Percentiles rank a stretch among this genome's conserved stretches.
phyloP scores from a whole-genome alignment of 2,888 invertebrate species.

The Cartodere bifasciata region DNA sequence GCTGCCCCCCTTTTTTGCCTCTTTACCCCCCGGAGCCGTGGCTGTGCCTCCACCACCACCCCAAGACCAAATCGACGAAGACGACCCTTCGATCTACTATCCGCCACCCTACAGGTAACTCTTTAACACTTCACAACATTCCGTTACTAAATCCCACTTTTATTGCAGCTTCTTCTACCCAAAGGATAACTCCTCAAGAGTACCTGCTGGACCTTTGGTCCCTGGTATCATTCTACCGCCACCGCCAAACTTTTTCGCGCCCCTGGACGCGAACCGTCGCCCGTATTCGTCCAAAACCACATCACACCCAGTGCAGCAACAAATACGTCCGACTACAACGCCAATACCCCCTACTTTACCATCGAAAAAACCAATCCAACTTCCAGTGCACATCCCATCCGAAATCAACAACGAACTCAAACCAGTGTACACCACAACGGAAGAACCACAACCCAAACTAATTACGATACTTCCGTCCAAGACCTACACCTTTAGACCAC shows the following conservation, averaged over 20 bases:
- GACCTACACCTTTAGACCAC: conserved; percentile 6
- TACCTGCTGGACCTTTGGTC: conserved; percentile 70
- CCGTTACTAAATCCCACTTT: no score
- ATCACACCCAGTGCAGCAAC: conserved; percentile 21
- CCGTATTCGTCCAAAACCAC: conserved; percentile 35
- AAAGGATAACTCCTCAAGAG: conserved; percentile 55
- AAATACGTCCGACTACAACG: conserved; percentile 24
- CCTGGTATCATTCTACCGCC: conserved; percentile 82
- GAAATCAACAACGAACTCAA: conserved; percentile 22
- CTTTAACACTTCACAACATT: no score
- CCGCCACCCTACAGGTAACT: conserved; percentile 85
- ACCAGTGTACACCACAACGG: conserved; percentile 31
- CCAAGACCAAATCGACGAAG: conserved; percentile 71
- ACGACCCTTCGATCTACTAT: conserved; percentile 84
- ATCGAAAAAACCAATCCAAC: conserved; percentile 18
- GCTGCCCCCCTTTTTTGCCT: conserved; percentile 36
- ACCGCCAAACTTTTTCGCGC: conserved; percentile 75
- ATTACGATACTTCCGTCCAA: conserved; percentile 8
- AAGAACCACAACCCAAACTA: conserved; percentile 29
- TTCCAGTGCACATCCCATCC: conserved; percentile 18
- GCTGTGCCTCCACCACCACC: conserved; percentile 38
- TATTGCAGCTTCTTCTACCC: conserved; percentile 77
- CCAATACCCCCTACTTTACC: conserved; percentile 31
- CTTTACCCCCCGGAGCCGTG: conserved; percentile 50
- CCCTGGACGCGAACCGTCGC: conserved; percentile 42